phyloP scores from a whole-genome alignment of 2,888 invertebrate genomes.

The Chrysolina americana region DNA sequence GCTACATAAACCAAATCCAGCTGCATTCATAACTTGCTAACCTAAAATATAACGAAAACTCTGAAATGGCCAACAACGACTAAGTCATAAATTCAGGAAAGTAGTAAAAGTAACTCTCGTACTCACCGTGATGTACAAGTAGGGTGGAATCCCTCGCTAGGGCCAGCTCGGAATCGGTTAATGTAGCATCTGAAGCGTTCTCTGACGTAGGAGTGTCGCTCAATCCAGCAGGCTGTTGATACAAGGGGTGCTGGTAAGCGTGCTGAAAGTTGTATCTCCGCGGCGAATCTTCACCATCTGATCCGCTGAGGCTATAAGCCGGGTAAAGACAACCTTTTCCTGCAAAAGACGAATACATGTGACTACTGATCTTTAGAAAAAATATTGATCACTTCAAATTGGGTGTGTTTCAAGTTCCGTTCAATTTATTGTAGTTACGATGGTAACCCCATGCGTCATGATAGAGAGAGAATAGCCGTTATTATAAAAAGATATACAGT shows the following conservation, averaged over 20 bases:
- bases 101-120: conserved; percentile 21
- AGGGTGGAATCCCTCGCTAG: conserved; percentile 86
- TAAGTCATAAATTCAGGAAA: conserved; percentile 39
- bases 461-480: too few relatives aligned
- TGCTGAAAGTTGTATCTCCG: conserved; percentile 73
- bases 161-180: conserved; percentile 88
- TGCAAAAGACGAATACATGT: conserved; percentile 66
- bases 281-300: conserved; percentile 79
- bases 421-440: too few relatives aligned
- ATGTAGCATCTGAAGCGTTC: conserved; percentile 88
- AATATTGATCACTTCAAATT: too few relatives aligned
- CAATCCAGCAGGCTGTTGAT: conserved; percentile 72
- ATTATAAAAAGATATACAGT: too few relatives aligned
- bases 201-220: conserved; percentile 88
- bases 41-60: conserved; percentile 37
- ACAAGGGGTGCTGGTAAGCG: conserved; percentile 72
- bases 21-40: conserved; percentile 34
- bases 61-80: conserved; percentile 41
- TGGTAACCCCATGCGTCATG: too few relatives aligned
- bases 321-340: conserved; percentile 88
- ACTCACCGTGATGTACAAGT: conserved; percentile 87
- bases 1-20: conserved; percentile 30
- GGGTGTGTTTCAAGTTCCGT: too few relatives aligned
- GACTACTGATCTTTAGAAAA: neutral
- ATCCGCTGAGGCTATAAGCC: conserved; percentile 83